Evolutionary conservation across 2,888 invertebrate species (phyloP).

Genomic region (Ditula angustiorana): DNA sequence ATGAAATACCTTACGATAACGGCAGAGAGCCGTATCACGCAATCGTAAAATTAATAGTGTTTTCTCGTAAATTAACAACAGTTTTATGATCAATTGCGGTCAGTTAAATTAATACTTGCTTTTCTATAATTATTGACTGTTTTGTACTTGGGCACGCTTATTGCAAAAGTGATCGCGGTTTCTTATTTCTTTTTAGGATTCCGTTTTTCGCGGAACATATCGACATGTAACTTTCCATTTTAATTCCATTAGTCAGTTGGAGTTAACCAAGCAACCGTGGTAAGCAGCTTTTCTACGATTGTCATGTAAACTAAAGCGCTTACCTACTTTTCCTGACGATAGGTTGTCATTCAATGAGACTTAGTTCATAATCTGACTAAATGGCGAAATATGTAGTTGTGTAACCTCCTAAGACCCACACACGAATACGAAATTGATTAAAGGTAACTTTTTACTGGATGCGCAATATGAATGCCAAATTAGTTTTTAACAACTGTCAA

Average conservation of each 20-base stretch:
- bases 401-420: slow-evolving; percentile 11
- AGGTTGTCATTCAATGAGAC: slow-evolving; percentile 36
- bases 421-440: background rate
- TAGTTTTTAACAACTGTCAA: background rate
- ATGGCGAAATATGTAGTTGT: slow-evolving; percentile 25
- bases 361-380: slow-evolving; percentile 33
- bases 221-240: slow-evolving; percentile 15
- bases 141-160: background rate
- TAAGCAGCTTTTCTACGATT: slow-evolving; percentile 37
- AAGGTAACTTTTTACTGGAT: slow-evolving; percentile 2
- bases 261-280: slow-evolving; percentile 34
- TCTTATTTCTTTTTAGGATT: slow-evolving; percentile 1
- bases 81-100: slow-evolving; percentile 20
- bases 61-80: slow-evolving; percentile 24
- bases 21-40: slow-evolving; percentile 5
- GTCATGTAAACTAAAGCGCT: slow-evolving; percentile 40
- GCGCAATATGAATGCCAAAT: background rate
- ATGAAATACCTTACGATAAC: slow-evolving; percentile 9
- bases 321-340: slow-evolving; percentile 39
- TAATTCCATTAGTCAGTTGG: slow-evolving; percentile 31
- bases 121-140: slow-evolving; percentile 10
- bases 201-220: background rate
- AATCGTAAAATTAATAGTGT: slow-evolving; percentile 24
- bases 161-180: background rate
- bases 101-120: slow-evolving; percentile 9